Conservation (phyloP, 2,797 vertebrate species). For the Hydrocynus forskahlii region DNA sequence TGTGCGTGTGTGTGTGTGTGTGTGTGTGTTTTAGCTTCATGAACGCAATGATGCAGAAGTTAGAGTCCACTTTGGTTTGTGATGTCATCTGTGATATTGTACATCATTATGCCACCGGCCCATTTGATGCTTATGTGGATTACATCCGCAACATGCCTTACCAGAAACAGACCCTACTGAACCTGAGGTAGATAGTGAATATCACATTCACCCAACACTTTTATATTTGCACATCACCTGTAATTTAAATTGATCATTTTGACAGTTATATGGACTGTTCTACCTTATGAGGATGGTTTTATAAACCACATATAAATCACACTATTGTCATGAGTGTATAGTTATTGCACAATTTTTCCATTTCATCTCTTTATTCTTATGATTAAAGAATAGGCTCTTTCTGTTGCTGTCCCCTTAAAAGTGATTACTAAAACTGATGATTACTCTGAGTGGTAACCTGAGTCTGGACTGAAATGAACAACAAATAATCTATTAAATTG, state of each 20-base stretch:
- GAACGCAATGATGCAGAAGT: conserved; percentile 30
- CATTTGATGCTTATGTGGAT: conserved; percentile 51
- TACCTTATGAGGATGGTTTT: too few relatives aligned
- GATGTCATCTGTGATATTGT: conserved; percentile 54
- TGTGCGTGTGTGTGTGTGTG: neutral
- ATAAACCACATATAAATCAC: too few relatives aligned
- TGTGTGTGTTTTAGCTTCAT: conserved; percentile 49
- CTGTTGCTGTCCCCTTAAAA: too few relatives aligned
- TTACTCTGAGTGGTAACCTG: too few relatives aligned
- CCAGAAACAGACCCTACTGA: conserved; percentile 50
- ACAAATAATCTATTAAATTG: too few relatives aligned
- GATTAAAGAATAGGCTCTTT: too few relatives aligned
- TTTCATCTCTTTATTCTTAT: too few relatives aligned
- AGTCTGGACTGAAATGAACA: too few relatives aligned
- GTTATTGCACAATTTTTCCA: too few relatives aligned
- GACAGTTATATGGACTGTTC: neutral
- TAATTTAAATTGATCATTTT: neutral
- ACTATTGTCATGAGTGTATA: too few relatives aligned
- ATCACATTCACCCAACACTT: neutral
- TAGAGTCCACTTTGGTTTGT: conserved; percentile 40
- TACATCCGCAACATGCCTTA: conserved; percentile 57
- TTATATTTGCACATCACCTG: neutral
- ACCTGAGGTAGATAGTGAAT: conserved; percentile 40
- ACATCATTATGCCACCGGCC: conserved; percentile 28
- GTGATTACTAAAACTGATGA: too few relatives aligned